Evolutionary conservation across 2,113 vertebrate species (phyloP), one percentile per base, ranked within the genome.

Genomic region (Panurus biarmicus): DNA sequence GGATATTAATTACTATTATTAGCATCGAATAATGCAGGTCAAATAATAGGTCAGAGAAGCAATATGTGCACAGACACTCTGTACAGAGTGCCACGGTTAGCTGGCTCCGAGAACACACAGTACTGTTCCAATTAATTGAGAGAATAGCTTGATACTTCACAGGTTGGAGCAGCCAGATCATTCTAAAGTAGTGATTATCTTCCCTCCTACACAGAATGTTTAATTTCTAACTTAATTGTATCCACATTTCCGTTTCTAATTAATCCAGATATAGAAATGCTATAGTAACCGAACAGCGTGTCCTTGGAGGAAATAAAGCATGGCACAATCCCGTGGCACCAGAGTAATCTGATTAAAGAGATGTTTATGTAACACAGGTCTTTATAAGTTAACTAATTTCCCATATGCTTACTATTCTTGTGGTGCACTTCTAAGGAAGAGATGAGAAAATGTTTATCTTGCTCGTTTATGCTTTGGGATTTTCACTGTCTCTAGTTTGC

Each of bases 221-320:
- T 97, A 97, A 96, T 98, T 98, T 97, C 96, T 96, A 97, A 97
- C 92, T 94, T 96, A 98, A 97, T 96, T 96, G 92, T 95, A 97
- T 91, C 73, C 95, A 96, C 80, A 76, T 97, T 98, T 98, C 96
- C 93, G 70, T 96, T 98, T 97, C 96, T 97, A 97, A 97, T 98
- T 98, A 98, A 96, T 97, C 93, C 94, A 97, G 96, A 97, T 95
- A 94, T 67, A 95, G 96, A 97, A 97, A 96, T 97, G 93, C 91
- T 96, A 95, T 94, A 97, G 97, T 98, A 97, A 97, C 96, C 4
- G 87, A 96, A 97, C 96, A 97, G 69, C 1, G 1, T 96, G 97
- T 98, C 95, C 96, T 97, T 95, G 89, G 87, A 97, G 93, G 85
- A 96, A 87, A 95, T 95, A 87, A 95, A 96, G 45, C 79, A 80